Percentiles rank a stretch among this genome's conserved stretches.
Evolutionary conservation across 2,797 vertebrate genomes (phyloP).

Genomic region (Euthynnus affinis): DNA sequence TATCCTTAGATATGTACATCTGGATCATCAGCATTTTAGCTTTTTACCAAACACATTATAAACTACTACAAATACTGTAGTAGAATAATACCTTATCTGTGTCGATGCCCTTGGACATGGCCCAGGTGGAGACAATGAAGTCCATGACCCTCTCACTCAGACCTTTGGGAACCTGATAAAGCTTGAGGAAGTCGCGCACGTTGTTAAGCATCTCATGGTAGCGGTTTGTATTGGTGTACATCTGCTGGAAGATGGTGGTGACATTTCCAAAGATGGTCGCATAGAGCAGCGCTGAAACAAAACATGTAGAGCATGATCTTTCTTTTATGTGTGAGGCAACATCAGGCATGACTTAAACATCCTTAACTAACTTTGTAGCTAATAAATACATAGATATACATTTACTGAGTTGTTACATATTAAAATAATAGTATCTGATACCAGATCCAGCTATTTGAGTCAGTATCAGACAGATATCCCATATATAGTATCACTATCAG

Average conservation of each 20-base stretch:
- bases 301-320: neutral
- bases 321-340: no score
- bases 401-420: no score
- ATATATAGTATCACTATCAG: no score
- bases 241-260: constrained; percentile 99
- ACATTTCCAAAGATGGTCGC: constrained; percentile 99
- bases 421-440: no score
- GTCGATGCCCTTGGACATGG: constrained; percentile 99
- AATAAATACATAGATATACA: no score
- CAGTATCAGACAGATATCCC: no score
- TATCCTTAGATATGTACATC: no score
- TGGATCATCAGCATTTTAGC: neutral
- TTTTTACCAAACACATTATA: neutral
- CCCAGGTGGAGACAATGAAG: constrained; percentile 99
- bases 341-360: no score
- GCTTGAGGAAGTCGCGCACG: constrained; percentile 96
- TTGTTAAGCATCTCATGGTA: constrained; percentile 99
- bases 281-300: constrained; percentile 86
- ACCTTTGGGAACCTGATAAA: constrained; percentile 98
- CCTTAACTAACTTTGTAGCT: no score
- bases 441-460: no score
- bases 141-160: constrained; percentile 99
- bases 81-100: constrained; percentile 92
- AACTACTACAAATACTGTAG: neutral
- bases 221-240: constrained; percentile 99